Evolutionary conservation across 2,888 invertebrate genomes (phyloP), one percentile per base, ranked within the genome.

Genomic region (Hypercompe scribonia): DNA sequence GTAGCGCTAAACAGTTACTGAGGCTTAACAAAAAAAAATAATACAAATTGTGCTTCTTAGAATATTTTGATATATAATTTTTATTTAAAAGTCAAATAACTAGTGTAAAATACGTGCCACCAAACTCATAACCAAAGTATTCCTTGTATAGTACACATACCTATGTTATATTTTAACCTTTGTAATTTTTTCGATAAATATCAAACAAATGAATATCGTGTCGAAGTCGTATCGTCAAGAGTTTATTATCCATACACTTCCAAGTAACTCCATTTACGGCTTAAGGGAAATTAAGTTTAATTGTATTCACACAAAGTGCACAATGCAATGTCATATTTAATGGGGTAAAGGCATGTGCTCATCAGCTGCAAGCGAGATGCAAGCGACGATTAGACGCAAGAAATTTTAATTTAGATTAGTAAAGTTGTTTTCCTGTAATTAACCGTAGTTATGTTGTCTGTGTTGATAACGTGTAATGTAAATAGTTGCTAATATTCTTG

Each of bases 261-360:
- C 13, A 73, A 34, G 66, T 69, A 76, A 68, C 70, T 65, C 31
- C 68, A 65, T 78, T n/a, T 65, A 72, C 65, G 46, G 68, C 28
- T 70, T 68, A 73, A 72, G 68, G n/a, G 65, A 81, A 81, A 80
- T 80, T 75, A 78, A 79, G 75, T 78, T 77, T 78, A 73, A 80
- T 46, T 46, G 65, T 65, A 70, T 71, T 66, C 33, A 39, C 58
- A 76, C 76, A 81, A 66, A 83, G 78, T 80, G 42, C 68, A 81
- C 80, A 83, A 83, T 83, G 75, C 76, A 70, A 75, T 77, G 80
- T 78, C 74, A 75, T 77, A 76, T 50, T 74, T 78, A 83, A 79
- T 83, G 72, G 69, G n/a, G 68, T 81, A 66, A 65, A 66, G 67
- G 69, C 64, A 69, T 77, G 69, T 70, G 66, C 73, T 67, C 73